Base-by-base conservation (phyloP, 2,888 invertebrate genomes). In the Andrena marginata region DNA sequence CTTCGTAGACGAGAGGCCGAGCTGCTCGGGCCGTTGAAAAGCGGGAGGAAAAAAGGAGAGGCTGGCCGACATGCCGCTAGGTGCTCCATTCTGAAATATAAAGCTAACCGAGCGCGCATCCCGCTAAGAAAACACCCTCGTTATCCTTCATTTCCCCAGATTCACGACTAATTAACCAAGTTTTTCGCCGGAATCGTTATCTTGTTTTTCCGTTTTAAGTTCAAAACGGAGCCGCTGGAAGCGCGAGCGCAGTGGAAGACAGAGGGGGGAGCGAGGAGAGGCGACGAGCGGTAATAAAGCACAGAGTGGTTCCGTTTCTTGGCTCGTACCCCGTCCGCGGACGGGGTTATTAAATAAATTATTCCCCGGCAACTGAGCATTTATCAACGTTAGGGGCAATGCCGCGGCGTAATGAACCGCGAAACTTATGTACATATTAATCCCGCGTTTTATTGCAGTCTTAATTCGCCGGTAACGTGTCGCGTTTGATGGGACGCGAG, bases 401-500 rank as follows among this genome's bases (percentile, higher is more conserved):
- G 20, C 6, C 10, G 23, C 6, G 33, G 59, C 13, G 20, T 79
- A 80, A 80, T 80, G 64, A 82, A 82, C 56, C 64, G 65, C 54
- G 48, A 65, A 65, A 80, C 74, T 81, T 74, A 70, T 54, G 80
- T 48, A 65, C 65, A 60, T 62, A 60, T 81, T 79, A 82, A 82
- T 82, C 75, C 59, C 56, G n/a, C 33, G 65, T 65, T 75, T 75
- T 70, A 65, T 75, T 26, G 51, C 8, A 60, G 35, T 54, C 74
- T 74, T 75, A 69, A 69, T 64, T 69, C 35, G 20, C 51, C 26
- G 29, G 23, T 23, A 20, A 67, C 56, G 51, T 16, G 67, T 63
- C 54, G 29, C 29, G 56, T 33, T 56, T n/a, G 48, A 54, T 16
- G 26, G 26, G 63, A 13, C 23, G 33, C 8, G 33, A 51, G 35